Base-by-base conservation (phyloP, 2,113 vertebrate species). In the Scomber japonicus region DNA sequence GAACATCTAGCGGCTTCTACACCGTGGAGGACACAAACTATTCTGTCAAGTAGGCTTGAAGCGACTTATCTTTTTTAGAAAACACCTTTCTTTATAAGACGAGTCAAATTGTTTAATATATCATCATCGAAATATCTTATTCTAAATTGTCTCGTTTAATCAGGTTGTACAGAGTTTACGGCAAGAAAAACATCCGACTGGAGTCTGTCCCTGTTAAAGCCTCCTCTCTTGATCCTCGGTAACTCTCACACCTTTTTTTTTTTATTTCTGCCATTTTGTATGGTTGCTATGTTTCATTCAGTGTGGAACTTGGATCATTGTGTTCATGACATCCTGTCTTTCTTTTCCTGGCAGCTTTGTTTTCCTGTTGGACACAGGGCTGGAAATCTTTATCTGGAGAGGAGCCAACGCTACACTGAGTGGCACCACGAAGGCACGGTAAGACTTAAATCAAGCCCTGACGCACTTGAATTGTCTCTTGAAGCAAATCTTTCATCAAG, bases 401-500 rank as follows among this genome's bases (percentile, higher is more conserved):
- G 98, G 98, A 65, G 86, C 88, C 30, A 97, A 96, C 61, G 98
- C 98, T 62, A 98, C 97, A 0, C 93, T 99, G 70, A 97, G 96
- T 35, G 75, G 93, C 82, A 98, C 97, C 61, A 99, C 98, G n/a
- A 99, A 99, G 91, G 97, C 97, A 91, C 97, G 98, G 98, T 98
- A 92, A 31, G 51, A 65, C 21, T 4, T 27, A 57, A 57, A 70
- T n/a, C 0, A 44, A n/a, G 9, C 1, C 10, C 31, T 24, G 14
- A n/a, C 12, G 1, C 51, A 40, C 35, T 40, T 7, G 35, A 9
- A 40, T 27, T 27, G 24, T 27, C 24, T 27, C 24, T 27, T 27
- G 24, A 3, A 3, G 2, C 3, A 27, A 27, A 27, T 40, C 6
- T 9, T 9, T 9, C 35, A 40, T 40, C 35, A 7, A 9, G 8